Percentiles rank a stretch among this genome's conserved stretches.
phyloP scores from a whole-genome alignment of 1,140 invertebrate genomes.

The Agrilus planipennis region DNA sequence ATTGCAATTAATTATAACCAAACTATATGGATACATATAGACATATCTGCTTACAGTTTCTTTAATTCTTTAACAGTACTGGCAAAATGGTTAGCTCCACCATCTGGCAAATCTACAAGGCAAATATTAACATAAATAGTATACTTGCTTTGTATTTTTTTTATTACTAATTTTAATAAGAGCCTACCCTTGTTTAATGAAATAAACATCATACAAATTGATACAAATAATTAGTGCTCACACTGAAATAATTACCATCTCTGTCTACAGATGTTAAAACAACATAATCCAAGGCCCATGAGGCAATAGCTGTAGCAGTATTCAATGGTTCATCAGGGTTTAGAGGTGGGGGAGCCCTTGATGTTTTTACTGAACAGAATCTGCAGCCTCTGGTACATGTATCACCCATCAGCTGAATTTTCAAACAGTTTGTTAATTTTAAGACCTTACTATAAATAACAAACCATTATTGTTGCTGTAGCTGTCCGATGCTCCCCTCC shows the following conservation, averaged over 20 bases:
- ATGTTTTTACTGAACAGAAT: slow-evolving; percentile 98
- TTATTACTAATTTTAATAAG: too few relatives aligned
- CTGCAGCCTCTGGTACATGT: slow-evolving; percentile 87
- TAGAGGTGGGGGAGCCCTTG: slow-evolving; percentile 75
- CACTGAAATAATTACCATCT: slow-evolving; percentile 52
- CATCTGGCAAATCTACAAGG: slow-evolving; percentile 71
- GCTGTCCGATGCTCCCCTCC: slow-evolving; percentile 78
- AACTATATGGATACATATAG: slow-evolving; percentile 6
- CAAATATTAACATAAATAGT: slow-evolving; percentile 4
- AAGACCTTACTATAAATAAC: slow-evolving; percentile 15
- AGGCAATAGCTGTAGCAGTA: slow-evolving; percentile 82
- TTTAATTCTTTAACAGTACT: slow-evolving; percentile 76
- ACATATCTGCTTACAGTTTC: slow-evolving; percentile 38
- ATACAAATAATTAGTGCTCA: too few relatives aligned
- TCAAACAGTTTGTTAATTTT: slow-evolving; percentile 12
- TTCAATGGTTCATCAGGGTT: slow-evolving; percentile 87
- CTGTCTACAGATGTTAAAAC: slow-evolving; percentile 97
- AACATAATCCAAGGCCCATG: slow-evolving; percentile 95
- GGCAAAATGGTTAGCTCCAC: slow-evolving; percentile 84
- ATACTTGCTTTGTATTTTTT: too few relatives aligned
- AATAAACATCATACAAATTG: too few relatives aligned
- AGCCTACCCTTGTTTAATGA: too few relatives aligned
- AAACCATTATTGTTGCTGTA: slow-evolving; percentile 83
- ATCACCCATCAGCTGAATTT: slow-evolving; percentile 77
- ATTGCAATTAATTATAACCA: slow-evolving; percentile 9